Evolutionary conservation across 2,113 vertebrate genomes (phyloP), one percentile per base, ranked within the genome.

Genomic region (Microtus richardsoni): DNA sequence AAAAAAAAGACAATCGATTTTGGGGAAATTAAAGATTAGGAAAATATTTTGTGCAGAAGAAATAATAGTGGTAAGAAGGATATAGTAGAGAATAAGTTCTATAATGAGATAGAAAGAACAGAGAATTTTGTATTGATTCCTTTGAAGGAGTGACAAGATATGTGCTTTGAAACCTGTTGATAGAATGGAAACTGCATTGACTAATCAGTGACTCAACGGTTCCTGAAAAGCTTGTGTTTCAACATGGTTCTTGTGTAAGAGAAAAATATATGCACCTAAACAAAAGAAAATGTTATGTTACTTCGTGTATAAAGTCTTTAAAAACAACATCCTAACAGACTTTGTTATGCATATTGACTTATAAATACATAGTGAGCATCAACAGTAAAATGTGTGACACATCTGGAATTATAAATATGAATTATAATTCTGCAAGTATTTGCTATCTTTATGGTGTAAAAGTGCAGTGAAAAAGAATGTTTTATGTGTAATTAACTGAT

Each of bases 251-350:
- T 0, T 71, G 1, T 10, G 36, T 75, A 71, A 64, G 13, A 79
- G 9, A 74, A 64, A 85, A n/a, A 70, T 44, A 85, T 44, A 39
- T 73, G 2, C 44, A 68, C 54, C 44, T 52, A 89, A 93, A 19
- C 22, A 80, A 75, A 92, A 64, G 77, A 24, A 96, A 95, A 88
- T 47, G 44, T 41, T 30, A 44, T 41, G 44, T 49, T 30, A 36
- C 0, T 70, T 19, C 5, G 44, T 49, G 36, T 44, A 28, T 24
- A 85, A 12, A 30, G 3, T 21, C 4, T 92, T 83, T 41, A 47
- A n/a, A 92, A 87, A 91, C 12, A 88, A n/a, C 73, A 49, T 85
- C 74, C n/a, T 30, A 90, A n/a, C 73, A 39, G 83, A 83, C n/a
- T 30, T 33, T 58, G 17, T 26, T 60, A 44, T 54, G 28, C 1